Conservation (phyloP, 2,797 vertebrate species). For the Platyrinchus mystaceus region DNA sequence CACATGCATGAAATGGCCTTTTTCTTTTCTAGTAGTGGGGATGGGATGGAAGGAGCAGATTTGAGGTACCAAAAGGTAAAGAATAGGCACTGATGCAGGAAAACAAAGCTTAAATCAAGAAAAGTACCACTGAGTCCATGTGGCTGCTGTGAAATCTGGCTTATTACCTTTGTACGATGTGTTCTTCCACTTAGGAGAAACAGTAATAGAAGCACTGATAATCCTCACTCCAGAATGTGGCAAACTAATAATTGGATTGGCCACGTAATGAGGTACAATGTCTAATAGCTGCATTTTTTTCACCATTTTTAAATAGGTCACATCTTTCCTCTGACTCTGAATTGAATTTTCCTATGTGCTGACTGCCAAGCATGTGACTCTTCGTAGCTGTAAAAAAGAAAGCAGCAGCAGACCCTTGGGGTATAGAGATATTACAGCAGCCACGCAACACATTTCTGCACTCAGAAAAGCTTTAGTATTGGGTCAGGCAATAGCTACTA, state of each 20-base stretch:
- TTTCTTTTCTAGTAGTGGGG: background rate
- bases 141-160: background rate
- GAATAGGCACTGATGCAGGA: background rate
- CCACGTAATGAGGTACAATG: background rate
- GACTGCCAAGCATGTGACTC: conserved; percentile 33
- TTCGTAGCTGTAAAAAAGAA: background rate
- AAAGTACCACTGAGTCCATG: background rate
- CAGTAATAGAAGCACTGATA: background rate
- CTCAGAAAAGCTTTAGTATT: conserved; percentile 18
- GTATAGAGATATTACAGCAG: conserved; percentile 38
- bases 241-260: background rate
- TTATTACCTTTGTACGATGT: background rate
- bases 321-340: background rate
- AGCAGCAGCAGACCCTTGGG: conserved; percentile 55
- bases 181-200: background rate
- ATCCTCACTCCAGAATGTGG: background rate
- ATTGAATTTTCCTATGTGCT: background rate
- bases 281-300: background rate
- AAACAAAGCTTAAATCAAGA: background rate
- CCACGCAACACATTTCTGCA: conserved; percentile 36
- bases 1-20: background rate
- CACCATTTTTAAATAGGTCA: conserved; percentile 30
- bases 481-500: conserved; percentile 30
- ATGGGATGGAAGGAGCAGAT: background rate
- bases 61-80: background rate